Conservation (phyloP, 1,140 invertebrate genomes). For the Zaprionus ghesquierei region DNA sequence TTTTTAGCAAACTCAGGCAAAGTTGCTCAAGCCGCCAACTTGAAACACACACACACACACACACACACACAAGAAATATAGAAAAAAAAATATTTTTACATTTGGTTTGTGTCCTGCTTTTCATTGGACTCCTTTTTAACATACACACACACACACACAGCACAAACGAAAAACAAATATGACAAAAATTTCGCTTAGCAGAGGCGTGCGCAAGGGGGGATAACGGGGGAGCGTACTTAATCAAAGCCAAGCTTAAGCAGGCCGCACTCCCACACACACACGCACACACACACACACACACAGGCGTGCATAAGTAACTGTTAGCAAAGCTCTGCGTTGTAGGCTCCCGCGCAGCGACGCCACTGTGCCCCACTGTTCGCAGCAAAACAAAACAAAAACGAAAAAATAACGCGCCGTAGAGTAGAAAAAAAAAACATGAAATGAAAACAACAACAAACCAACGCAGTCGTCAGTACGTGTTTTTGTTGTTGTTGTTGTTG, state of each 20-base stretch:
- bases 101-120: conserved; percentile 68
- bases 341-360: conserved; percentile 16
- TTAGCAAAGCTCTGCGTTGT: conserved; percentile 7
- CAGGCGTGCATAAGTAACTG: background rate
- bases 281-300: background rate
- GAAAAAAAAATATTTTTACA: conserved; percentile 70
- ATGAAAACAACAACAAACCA: conserved; percentile 77
- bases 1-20: conserved; percentile 78
- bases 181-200: conserved; percentile 67
- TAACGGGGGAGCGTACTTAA: background rate
- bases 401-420: conserved; percentile 70
- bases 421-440: conserved; percentile 59
- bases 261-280: background rate
- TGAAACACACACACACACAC: conserved; percentile 52
- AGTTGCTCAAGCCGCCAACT: conserved; percentile 77
- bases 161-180: conserved; percentile 39
- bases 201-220: conserved; percentile 15
- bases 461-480: conserved; percentile 30
- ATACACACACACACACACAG: conserved; percentile 16
- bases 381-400: conserved; percentile 75
- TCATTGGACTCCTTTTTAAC: conserved; percentile 74
- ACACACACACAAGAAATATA: conserved; percentile 4
- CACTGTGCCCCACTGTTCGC: conserved; percentile 45
- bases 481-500: conserved; percentile 37
- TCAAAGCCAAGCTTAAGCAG: background rate